Evolutionary conservation across 2,888 invertebrate genomes (phyloP), one percentile per base, ranked within the genome.

Genomic region (Nymphalis polychloros): DNA sequence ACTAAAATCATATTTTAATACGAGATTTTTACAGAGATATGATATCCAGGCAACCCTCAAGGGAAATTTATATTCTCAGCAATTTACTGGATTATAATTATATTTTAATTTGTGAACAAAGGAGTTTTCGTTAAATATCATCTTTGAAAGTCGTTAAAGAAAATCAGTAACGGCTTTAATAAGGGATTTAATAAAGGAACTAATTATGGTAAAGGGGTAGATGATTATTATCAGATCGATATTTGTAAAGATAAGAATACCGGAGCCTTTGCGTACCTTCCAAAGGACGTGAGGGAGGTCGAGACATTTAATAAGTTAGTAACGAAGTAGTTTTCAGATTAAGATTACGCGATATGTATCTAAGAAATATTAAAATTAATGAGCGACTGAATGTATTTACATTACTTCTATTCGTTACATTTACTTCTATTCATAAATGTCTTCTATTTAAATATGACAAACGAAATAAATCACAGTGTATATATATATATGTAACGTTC

Each of bases 161-260:
- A 67, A 62, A 67, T 55, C 61, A 57, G 61, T 67, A 55, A 61
- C 23, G 13, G 20, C 48, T 48, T 53, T 19, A 55, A 47, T 60
- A 66, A 61, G 31, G 53, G 27, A 31, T 55, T 55, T 55, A 55
- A 53, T 66, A 48, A 61, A 53, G 60, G 59, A 41, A 66, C 49
- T 61, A 49, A 66, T 66, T 66, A 66, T 55, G 48, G 52, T 60
- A 62, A 66, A 62, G 53, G 66, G 61, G 65, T 65, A 31, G 65
- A 55, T 52, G 61, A 61, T 61, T 61, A 61, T 63, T 50, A 63
- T 66, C 66, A 55, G 60, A 41, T 55, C 19, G 66, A 67, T 62
- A 66, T 27, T 60, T 60, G 23, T 55, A 20, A 41, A 35, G 62
- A 67, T 67, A 62, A 49, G 41, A 60, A 57, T 41, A 57, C 57